Evolutionary conservation across 2,113 vertebrate species (phyloP), one percentile per base, ranked within the genome.

Genomic region (Phocoena sinus): DNA sequence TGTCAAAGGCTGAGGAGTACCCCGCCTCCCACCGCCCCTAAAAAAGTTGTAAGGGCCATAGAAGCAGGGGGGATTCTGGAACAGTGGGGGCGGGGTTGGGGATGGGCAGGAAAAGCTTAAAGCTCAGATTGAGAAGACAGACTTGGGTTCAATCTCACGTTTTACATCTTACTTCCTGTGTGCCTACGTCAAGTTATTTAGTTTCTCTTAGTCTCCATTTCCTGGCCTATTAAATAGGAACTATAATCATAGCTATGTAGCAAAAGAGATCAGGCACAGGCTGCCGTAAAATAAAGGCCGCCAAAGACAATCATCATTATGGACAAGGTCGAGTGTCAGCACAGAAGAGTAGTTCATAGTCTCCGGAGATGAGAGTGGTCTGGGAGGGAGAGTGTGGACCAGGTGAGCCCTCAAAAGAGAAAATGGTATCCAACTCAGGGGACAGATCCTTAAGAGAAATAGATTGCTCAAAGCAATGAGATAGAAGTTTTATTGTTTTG

Each of bases 171-270:
- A 47, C 7, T 96, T 89, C 47, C 17, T 86, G 20, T 25, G 18
- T 63, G 18, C 31, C 67, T 94, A 70, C 8, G 47, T 94, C 41
- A 92, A 86, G n/a, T 86, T 50, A 60, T 36, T 82, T 62, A 89
- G 38, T 65, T 95, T 94, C 89, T 85, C 47, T 90, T 81, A n/a
- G 9, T 81, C 83, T 85, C 20, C 91, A 17, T 92, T 96, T 81
- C 63, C 71, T 41, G 87, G 50, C 31, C 63, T 92, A 41, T 84
- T 85, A 92, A 85, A 17, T 86, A 44, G 62, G 83, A 89, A 84
- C 23, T 62, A 68, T 83, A 74, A 79, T 89, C 74, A 79, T 33
- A 90, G 56, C 80, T 91, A 36, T 44, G n/a, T 76, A 41, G 90
- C 74, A 62, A 92, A 85, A 79, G 70, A 92, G 38, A 41, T 81